Percentiles rank a stretch among this genome's conserved stretches.
Evolutionary conservation across 2,113 vertebrate genomes (phyloP).

Genomic region (Noctilio leporinus): DNA sequence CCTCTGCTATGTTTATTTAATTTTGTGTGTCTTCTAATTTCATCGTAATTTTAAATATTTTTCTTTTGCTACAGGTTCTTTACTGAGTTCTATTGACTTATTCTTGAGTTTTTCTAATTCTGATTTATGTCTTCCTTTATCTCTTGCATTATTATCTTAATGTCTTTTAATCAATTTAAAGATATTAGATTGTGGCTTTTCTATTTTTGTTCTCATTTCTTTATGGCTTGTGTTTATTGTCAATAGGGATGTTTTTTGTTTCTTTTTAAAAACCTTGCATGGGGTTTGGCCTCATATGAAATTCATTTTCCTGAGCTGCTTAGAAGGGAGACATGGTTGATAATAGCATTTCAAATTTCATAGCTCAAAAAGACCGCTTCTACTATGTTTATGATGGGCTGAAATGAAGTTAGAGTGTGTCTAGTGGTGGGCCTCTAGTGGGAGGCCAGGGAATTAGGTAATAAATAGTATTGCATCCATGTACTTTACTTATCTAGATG

Average conservation of each 20-base stretch:
- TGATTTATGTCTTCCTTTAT: neutral
- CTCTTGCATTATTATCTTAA: neutral
- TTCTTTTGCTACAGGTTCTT: neutral
- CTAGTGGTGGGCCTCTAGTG: neutral
- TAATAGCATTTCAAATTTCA: neutral
- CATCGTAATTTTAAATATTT: neutral
- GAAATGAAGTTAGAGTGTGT: neutral
- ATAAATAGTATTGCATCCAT: too few relatives aligned
- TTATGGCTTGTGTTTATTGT: neutral
- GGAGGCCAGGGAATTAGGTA: neutral
- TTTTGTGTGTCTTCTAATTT: neutral
- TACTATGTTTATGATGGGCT: neutral
- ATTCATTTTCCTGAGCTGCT: neutral
- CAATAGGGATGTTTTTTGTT: neutral
- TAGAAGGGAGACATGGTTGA: neutral
- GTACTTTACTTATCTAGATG: neutral
- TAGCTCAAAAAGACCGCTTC: neutral
- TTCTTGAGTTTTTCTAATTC: conserved; percentile 4
- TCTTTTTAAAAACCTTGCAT: neutral
- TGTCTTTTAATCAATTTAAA: neutral
- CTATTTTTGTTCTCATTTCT: neutral
- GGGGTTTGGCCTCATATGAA: neutral
- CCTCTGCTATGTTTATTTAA: neutral
- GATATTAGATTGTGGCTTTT: neutral
- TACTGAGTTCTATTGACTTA: neutral